Base-by-base conservation (phyloP, 1,140 invertebrate genomes). In the Conopomorpha cramerella region DNA sequence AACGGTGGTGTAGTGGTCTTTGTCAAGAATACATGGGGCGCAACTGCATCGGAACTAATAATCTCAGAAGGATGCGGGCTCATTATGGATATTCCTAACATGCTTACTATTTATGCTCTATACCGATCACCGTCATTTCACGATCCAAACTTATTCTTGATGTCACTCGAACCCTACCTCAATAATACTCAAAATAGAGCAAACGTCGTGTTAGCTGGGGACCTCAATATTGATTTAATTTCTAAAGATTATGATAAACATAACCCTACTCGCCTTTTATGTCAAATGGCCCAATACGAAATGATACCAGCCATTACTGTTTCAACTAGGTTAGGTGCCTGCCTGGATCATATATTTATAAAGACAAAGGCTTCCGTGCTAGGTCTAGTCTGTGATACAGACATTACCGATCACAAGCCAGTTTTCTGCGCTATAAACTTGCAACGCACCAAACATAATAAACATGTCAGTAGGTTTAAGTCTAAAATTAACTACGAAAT, bases 91-190 rank as follows among this genome's bases (percentile, higher is more conserved):
- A 16, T 32, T 11, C 14, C 14, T 16, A 10, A 32, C 6, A 10
- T 16, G 4, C 2, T 18, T 3, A 32, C 30, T 1, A 16, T 32
- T 2, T 10, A 16, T 16, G 30, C 12, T n/a, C 7, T 32, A 11
- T 32, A 32, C 15, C 1, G 30, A 13, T 32, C 30, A 16, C 30
- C 30, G 4, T 32, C 30, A 12, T 32, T 18, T 16, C 12, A 16
- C 3, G 11, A 18, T 6, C 3, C 16, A 14, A 8, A 2, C n/a
- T 16, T 2, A 6, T 32, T 32, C 12, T 16, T 32, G 2, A 1
- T 2, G 1, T 1, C 14, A 2, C 10, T 32, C 1, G 14, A 16
- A 4, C n/a, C 14, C 2, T 12, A 14, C 10, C 30, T 4, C 3
- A 10, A 2, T 15, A 31, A 31, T n/a, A n/a, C n/a, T n/a, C n/a